These are phyloP conservation scores for Ganaspis brasiliensis DNA, from an alignment of 2,888 invertebrate genomes.

Conservation along the genomic window DNA sequence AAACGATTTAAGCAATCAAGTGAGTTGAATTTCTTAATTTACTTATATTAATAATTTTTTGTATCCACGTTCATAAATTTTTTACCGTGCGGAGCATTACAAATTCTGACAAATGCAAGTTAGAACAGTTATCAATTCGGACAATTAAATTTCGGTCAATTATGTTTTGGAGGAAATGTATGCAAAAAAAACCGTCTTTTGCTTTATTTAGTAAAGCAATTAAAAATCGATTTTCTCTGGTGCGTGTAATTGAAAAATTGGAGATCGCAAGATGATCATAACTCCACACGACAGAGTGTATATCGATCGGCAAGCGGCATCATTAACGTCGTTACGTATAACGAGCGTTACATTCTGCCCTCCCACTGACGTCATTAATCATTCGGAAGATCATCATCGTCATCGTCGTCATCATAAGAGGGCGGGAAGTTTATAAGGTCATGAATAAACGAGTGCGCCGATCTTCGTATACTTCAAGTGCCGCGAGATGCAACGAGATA, in stretches of 20 bases:
- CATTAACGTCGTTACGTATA: conserved; percentile 52
- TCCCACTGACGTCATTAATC: conserved; percentile 61
- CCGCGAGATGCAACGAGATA: conserved; percentile 70
- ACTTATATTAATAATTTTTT: too few relatives aligned
- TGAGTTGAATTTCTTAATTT: too few relatives aligned
- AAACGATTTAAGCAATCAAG: too few relatives aligned
- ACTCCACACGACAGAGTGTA: conserved; percentile 47
- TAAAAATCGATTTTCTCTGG: not conserved
- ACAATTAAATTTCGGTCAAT: too few relatives aligned
- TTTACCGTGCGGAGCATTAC: too few relatives aligned
- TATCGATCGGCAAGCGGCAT: conserved; percentile 51
- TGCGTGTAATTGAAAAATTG: not conserved
- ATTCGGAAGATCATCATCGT: conserved; percentile 53
- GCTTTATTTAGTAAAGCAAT: not conserved
- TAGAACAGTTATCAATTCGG: too few relatives aligned
- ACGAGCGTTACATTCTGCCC: conserved; percentile 50
- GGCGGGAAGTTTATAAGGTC: conserved; percentile 51
- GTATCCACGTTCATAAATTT: too few relatives aligned
- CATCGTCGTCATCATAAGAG: conserved; percentile 40
- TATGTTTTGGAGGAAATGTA: too few relatives aligned
- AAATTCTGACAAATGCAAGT: too few relatives aligned
- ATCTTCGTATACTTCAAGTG: conserved; percentile 51
- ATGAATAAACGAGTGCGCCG: conserved; percentile 53
- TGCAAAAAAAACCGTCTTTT: not conserved
- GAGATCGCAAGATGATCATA: not conserved